Conservation (phyloP, 2,113 vertebrate species). For the Catagonus wagneri region DNA sequence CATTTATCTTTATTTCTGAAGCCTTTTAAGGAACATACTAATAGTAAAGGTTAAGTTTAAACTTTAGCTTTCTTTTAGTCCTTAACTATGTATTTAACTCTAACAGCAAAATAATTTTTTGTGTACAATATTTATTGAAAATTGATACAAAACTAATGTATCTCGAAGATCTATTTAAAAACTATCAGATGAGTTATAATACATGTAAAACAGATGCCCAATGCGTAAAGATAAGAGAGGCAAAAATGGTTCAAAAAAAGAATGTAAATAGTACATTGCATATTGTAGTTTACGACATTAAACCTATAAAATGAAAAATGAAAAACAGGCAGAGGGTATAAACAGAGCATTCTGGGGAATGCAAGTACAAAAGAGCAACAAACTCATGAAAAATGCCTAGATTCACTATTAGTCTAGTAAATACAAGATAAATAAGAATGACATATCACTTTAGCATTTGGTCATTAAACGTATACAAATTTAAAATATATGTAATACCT, state of each 20-base stretch:
- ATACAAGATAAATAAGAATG: neutral
- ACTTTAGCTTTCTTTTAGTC: neutral
- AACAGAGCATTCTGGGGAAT: neutral
- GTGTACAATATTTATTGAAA: neutral
- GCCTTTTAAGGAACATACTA: neutral
- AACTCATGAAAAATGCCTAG: neutral
- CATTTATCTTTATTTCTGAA: neutral
- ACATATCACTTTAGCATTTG: neutral
- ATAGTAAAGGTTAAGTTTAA: neutral
- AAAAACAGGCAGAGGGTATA: neutral
- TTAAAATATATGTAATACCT: neutral
- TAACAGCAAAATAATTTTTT: neutral
- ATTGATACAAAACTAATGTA: neutral
- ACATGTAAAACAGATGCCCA: neutral
- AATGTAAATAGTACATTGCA: neutral
- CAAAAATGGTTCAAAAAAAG: neutral
- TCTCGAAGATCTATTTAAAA: neutral
- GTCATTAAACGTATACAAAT: neutral
- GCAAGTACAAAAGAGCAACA: neutral
- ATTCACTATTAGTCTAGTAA: neutral
- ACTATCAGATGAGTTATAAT: neutral
- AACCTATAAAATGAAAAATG: neutral
- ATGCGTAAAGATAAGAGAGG: neutral
- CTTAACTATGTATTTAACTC: neutral
- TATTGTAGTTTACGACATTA: neutral